Evolutionary conservation across 2,888 invertebrate species (phyloP), one percentile per base, ranked within the genome.

Genomic region (Frankliniella intonsa): DNA sequence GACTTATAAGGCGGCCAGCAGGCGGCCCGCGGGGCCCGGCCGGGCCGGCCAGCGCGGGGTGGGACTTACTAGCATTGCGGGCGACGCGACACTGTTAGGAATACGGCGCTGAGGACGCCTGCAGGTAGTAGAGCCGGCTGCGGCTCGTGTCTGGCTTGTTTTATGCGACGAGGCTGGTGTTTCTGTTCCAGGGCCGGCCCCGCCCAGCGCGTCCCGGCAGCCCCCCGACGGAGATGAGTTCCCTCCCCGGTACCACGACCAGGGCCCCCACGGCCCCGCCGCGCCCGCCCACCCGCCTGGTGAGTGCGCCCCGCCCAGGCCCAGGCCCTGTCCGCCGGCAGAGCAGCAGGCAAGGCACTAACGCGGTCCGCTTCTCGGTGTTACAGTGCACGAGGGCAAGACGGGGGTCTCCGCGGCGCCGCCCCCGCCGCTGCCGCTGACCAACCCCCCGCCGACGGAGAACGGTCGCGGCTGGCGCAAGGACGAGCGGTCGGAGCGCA

Each of bases 161-260:
- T 38, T 38, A 38, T 38, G 38, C 38, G 38, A 38, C 38, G 38
- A 38, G 38, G 38, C 38, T 38, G 38, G 3, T 38, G 38, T 38
- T 38, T 38, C 81, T 12, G 62, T 62, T 17, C 82, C 76, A 19
- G 81, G 76, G 25, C 80, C 83, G 65, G 84, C 85, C 80, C 88
- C 88, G 80, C 88, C 88, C 55, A 86, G 87, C 81, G 87, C 92
- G 86, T 93, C 93, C 81, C 90, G 94, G 85, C 92, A 94, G 87
- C 94, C 94, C 84, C 94, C 94, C 80, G 94, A 95, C 88, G 94
- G 94, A 85, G 94, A 94, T 88, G 95, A 95, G 88, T 94, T 94
- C 87, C 94, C 94, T 82, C 89, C 90, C 80, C 92, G 92, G 85
- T 92, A 91, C 85, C 90, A 92, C 85, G 93, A 94, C 80, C 82